Evolutionary conservation across 2,888 invertebrate species (phyloP).

Genomic region (Onchidella celtica): DNA sequence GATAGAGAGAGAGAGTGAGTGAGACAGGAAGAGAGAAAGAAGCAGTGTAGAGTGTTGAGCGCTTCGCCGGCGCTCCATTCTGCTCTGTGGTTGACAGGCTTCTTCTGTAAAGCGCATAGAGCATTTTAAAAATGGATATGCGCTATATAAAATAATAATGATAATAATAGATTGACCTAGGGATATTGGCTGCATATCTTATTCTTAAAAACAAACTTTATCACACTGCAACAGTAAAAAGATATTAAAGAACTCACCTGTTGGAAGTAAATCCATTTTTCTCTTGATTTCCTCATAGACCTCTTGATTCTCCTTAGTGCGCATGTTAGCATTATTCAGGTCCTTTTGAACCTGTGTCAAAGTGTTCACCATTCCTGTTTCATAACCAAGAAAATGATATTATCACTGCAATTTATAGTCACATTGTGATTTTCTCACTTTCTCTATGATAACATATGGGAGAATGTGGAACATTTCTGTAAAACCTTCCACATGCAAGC

Average conservation of each 20-base stretch:
- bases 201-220: neutral
- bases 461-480: neutral
- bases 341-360: slow-evolving; percentile 22
- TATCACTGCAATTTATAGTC: neutral
- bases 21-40: no score
- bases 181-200: no score
- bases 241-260: slow-evolving; percentile 3
- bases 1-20: no score
- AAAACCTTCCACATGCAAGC: neutral
- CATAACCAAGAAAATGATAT: neutral
- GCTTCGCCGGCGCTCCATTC: no score
- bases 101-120: no score
- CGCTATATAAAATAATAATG: no score
- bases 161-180: no score
- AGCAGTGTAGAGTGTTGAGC: no score
- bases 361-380: slow-evolving; percentile 3
- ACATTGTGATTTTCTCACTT: no score
- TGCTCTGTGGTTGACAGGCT: no score
- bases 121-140: no score
- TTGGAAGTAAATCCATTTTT: slow-evolving; percentile 16
- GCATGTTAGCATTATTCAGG: slow-evolving; percentile 9
- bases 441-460: neutral
- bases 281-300: slow-evolving; percentile 29
- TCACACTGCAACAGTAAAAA: neutral
- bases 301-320: neutral